These are phyloP conservation scores for Diploscapter pachys DNA, from an alignment of 1,140 invertebrate genomes.

Conservation along the genomic window DNA sequence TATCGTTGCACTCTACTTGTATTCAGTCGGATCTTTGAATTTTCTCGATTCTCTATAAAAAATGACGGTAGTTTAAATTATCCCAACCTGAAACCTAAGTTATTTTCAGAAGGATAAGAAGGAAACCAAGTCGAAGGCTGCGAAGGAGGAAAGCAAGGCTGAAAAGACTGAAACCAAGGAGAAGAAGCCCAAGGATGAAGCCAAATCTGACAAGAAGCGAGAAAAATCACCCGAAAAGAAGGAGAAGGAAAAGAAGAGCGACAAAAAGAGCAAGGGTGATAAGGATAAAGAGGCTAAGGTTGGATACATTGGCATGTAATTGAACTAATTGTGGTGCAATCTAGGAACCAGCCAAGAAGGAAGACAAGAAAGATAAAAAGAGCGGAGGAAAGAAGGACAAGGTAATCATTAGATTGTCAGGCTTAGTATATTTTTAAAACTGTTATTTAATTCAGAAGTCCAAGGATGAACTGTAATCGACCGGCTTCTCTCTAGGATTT, in stretches of 20 bases:
- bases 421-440: neutral
- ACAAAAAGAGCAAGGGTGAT: slow-evolving; percentile 29
- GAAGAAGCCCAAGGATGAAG: slow-evolving; percentile 30
- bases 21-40: too few species aligned
- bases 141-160: slow-evolving; percentile 34
- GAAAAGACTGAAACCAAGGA: slow-evolving; percentile 5
- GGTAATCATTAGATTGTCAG: too few species aligned
- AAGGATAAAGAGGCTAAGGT: slow-evolving; percentile 27
- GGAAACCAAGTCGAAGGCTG: slow-evolving; percentile 32
- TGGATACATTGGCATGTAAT: too few species aligned
- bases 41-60: too few species aligned
- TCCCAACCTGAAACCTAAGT: too few species aligned
- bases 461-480: slow-evolving; percentile 30
- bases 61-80: too few species aligned
- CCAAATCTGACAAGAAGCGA: slow-evolving; percentile 33
- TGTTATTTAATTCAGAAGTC: slow-evolving; percentile 18
- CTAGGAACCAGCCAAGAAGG: slow-evolving; percentile 24
- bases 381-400: slow-evolving; percentile 31
- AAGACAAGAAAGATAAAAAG: slow-evolving; percentile 35
- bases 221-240: slow-evolving; percentile 35
- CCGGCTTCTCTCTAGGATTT: too few species aligned
- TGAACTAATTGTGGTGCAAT: too few species aligned
- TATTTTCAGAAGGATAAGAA: slow-evolving; percentile 7
- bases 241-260: slow-evolving; percentile 35
- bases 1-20: too few species aligned